A percentile compares a stretch with the other conserved stretches of the same genome.
Evolutionary conservation across 92 coral and sea anemone genomes (phyloP).

Genomic region (Ricordea florida): DNA sequence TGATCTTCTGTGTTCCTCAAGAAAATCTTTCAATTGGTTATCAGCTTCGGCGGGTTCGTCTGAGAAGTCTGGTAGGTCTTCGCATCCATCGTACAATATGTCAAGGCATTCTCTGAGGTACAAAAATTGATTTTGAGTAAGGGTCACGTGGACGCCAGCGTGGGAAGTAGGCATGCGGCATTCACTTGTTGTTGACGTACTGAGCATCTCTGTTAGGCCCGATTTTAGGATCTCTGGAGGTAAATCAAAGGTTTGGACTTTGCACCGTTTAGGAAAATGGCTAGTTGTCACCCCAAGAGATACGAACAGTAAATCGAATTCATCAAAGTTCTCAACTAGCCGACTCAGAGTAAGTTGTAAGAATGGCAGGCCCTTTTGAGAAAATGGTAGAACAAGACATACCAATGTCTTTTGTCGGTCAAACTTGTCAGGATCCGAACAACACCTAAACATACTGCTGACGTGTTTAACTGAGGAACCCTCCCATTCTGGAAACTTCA

Average conservation of each 20-base stretch:
- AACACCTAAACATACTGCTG: constrained; percentile 67
- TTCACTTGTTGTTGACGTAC: constrained; percentile 25
- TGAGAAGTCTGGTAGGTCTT: constrained; percentile 37
- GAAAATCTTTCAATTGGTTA: constrained; percentile 25
- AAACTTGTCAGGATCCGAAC: constrained; percentile 80
- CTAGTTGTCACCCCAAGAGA: constrained; percentile 27
- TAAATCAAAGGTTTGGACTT: constrained; percentile 47
- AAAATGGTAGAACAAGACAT: constrained; percentile 75
- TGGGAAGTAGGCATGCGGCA: constrained; percentile 76
- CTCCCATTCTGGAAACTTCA: constrained; percentile 64
- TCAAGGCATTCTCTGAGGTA: constrained; percentile 76
- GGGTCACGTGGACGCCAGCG: constrained; percentile 44
- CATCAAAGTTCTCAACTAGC: constrained; percentile 70
- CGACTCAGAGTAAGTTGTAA: constrained; percentile 66
- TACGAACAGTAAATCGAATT: constrained; percentile 52
- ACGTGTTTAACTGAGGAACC: constrained; percentile 57
- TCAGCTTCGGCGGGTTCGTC: constrained; percentile 23
- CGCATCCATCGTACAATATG: constrained; percentile 76
- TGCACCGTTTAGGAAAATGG: neutral
- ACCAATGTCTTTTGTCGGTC: constrained; percentile 79
- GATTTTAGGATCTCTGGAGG: constrained; percentile 48
- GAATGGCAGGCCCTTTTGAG: constrained; percentile 21
- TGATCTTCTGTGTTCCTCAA: constrained; percentile 69
- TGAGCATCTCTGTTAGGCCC: constrained; percentile 57
- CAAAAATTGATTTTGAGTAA: constrained; percentile 52